A percentile compares a stretch with the other conserved stretches of the same genome.
Evolutionary conservation across 1,140 invertebrate species (phyloP).

Genomic region (Megalonaias nervosa): DNA sequence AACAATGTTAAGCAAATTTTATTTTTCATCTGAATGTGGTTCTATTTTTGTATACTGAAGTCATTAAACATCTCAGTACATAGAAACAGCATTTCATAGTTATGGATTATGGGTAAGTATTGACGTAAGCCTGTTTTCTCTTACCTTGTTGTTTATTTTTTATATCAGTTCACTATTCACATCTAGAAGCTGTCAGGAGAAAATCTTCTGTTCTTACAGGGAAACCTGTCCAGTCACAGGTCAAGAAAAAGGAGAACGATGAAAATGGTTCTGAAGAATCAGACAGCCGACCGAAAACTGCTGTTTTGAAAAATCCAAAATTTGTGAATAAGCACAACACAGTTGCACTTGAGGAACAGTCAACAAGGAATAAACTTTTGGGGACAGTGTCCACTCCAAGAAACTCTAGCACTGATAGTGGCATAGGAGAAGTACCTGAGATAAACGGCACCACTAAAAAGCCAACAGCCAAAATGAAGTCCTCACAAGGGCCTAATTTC

Average conservation of each 20-base stretch:
- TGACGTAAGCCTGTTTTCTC: neutral
- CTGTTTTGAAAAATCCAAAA: constrained; percentile 43
- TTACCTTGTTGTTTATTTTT: neutral
- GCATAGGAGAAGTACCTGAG: constrained; percentile 34
- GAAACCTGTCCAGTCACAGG: constrained; percentile 12
- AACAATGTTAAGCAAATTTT: too few species aligned
- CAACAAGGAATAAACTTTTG: constrained; percentile 8
- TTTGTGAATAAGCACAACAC: constrained; percentile 33
- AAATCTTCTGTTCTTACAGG: constrained; percentile 6
- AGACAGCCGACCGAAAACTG: constrained; percentile 38
- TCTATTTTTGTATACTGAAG: too few species aligned
- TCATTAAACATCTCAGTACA: neutral
- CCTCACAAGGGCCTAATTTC: constrained; percentile 56
- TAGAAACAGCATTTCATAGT: neutral
- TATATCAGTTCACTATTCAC: neutral
- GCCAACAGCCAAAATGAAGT: constrained; percentile 32
- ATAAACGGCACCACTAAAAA: constrained; percentile 47
- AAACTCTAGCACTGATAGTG: too few species aligned
- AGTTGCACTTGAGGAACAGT: constrained; percentile 29
- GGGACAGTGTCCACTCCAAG: neutral
- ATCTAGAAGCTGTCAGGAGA: neutral
- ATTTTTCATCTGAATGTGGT: neutral
- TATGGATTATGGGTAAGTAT: neutral
- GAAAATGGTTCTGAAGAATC: neutral
- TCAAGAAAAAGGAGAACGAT: constrained; percentile 6